Conservation (phyloP, 2,113 vertebrate species). For the Thamnaconus septentrionalis region DNA sequence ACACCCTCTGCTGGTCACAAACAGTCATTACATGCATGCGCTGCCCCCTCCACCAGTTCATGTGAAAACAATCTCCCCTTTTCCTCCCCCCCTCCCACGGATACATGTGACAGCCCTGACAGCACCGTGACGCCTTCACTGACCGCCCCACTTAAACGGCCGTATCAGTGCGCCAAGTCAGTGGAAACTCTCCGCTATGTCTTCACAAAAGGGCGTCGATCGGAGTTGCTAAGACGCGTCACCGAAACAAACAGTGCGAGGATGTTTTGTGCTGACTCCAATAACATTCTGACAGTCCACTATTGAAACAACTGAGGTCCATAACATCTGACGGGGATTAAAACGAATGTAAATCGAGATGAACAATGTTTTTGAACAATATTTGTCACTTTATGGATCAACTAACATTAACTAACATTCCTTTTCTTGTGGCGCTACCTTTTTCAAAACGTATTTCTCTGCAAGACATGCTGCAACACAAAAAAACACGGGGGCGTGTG, state of each 20-base stretch:
- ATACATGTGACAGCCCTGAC: neutral
- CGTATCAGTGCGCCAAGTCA: neutral
- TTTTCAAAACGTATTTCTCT: too few species aligned
- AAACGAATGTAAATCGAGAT: constrained; percentile 28
- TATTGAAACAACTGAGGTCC: too few species aligned
- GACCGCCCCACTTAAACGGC: neutral
- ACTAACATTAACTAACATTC: too few species aligned
- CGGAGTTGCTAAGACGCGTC: constrained; percentile 48
- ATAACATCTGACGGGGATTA: constrained; percentile 3
- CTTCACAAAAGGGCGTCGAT: constrained; percentile 44
- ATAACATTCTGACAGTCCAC: too few species aligned
- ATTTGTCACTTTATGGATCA: too few species aligned
- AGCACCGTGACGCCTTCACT: constrained; percentile 24
- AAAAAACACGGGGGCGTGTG: too few species aligned
- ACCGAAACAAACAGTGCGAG: too few species aligned
- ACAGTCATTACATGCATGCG: constrained; percentile 12
- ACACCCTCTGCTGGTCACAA: constrained; percentile 48
- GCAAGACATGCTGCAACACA: too few species aligned
- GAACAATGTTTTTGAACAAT: too few species aligned
- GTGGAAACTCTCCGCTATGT: neutral
- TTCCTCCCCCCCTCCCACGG: neutral
- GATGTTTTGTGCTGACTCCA: too few species aligned
- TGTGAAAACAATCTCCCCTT: neutral
- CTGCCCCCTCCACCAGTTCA: neutral
- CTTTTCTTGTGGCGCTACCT: too few species aligned